phyloP scores from a whole-genome alignment of 2,113 vertebrate genomes.

The Pipa parva region DNA sequence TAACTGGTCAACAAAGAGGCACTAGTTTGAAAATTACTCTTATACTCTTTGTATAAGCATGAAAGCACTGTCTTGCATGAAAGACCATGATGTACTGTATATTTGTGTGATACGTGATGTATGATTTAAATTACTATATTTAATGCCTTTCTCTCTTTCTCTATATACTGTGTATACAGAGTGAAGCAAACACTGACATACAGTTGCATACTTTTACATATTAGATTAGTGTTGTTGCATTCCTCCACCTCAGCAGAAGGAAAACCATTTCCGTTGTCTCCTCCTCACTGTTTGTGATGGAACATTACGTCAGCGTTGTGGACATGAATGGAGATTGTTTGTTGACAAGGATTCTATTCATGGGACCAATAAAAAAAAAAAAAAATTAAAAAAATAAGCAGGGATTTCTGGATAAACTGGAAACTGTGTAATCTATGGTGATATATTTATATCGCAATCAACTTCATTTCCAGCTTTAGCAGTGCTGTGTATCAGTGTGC shows the following conservation, averaged over 20 bases:
- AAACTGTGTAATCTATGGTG: background rate
- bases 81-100: slow-evolving; percentile 14
- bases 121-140: background rate
- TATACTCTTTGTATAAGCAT: slow-evolving; percentile 22
- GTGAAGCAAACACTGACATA: slow-evolving; percentile 38
- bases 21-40: background rate
- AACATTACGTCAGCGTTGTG: background rate
- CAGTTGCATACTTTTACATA: slow-evolving; percentile 35
- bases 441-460: too few species aligned
- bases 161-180: slow-evolving; percentile 15
- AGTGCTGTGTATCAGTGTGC: background rate
- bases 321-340: background rate
- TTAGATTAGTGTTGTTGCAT: slow-evolving; percentile 1
- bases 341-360: background rate
- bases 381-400: too few species aligned
- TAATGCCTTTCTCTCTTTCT: slow-evolving; percentile 30
- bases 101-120: slow-evolving; percentile 7
- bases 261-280: too few species aligned
- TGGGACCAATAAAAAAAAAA: background rate
- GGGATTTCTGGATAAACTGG: background rate
- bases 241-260: background rate
- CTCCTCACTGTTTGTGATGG: background rate
- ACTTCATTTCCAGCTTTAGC: background rate
- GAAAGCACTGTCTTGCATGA: slow-evolving; percentile 28
- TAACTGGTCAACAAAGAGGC: background rate